Conservation (phyloP, 2,888 invertebrate genomes). For the Rhorus exstirpatorius region DNA sequence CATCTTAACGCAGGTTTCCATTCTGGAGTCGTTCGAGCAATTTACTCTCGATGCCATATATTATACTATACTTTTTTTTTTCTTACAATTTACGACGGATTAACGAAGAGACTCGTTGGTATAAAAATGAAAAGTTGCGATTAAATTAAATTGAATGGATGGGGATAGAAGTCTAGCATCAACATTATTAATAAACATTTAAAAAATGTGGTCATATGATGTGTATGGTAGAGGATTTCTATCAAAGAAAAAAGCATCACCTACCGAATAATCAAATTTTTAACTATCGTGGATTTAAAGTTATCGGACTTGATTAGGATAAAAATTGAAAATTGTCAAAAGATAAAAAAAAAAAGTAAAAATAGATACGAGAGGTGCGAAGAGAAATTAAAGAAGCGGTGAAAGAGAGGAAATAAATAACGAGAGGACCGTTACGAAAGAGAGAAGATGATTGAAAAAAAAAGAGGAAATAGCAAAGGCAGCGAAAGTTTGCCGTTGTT, state of each 20-base stretch:
- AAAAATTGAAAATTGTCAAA: background rate
- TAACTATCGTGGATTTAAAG: too few relatives aligned
- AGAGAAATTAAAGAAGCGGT: background rate
- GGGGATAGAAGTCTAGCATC: background rate
- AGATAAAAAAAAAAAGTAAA: conserved; percentile 15
- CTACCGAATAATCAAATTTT: too few relatives aligned
- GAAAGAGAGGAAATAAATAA: conserved; percentile 18
- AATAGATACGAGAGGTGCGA: background rate
- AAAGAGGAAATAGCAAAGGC: conserved; percentile 3
- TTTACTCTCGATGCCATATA: conserved; percentile 32
- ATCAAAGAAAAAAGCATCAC: too few relatives aligned
- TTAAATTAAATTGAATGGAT: background rate
- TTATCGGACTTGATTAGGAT: too few relatives aligned
- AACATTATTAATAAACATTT: too few relatives aligned
- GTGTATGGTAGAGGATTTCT: too few relatives aligned
- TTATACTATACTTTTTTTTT: conserved; percentile 27
- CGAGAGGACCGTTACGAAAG: conserved; percentile 20
- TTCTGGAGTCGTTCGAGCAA: conserved; percentile 30
- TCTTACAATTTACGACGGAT: conserved; percentile 14
- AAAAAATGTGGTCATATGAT: background rate
- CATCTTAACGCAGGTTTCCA: conserved; percentile 40
- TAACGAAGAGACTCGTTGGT: background rate
- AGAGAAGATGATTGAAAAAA: conserved; percentile 12
- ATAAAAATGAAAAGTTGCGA: conserved; percentile 17
- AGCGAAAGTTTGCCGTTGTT: conserved; percentile 19